Evolutionary conservation across 2,113 vertebrate genomes (phyloP).

Genomic region (Chelonoidis abingdonii): DNA sequence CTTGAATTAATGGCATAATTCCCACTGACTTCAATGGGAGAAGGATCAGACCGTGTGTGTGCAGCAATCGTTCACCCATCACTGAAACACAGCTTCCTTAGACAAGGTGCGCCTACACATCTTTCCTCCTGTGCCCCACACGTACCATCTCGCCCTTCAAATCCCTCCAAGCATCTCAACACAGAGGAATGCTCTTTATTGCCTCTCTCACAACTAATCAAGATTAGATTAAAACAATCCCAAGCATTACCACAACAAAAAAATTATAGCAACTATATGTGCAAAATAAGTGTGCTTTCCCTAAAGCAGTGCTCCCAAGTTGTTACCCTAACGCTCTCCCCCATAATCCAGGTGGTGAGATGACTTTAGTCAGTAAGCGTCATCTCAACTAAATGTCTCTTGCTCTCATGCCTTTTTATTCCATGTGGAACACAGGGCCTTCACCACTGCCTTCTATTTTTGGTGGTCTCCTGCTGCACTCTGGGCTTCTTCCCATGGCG

Average conservation of each 20-base stretch:
- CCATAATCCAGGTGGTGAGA: neutral
- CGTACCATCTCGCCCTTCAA: conserved; percentile 30
- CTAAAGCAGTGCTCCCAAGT: neutral
- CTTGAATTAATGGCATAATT: conserved; percentile 3
- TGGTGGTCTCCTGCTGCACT: neutral
- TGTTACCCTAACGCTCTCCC: neutral
- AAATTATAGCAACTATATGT: neutral
- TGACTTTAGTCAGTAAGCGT: neutral
- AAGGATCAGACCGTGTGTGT: neutral
- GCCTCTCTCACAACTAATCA: conserved; percentile 1
- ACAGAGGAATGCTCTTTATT: neutral
- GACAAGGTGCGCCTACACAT: neutral
- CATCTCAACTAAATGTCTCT: neutral
- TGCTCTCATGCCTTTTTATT: neutral
- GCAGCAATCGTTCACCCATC: conserved; percentile 20
- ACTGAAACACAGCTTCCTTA: neutral
- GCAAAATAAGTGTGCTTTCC: neutral
- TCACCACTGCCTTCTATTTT: neutral
- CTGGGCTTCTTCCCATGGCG: neutral
- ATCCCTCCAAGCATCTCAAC: neutral
- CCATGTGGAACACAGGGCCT: neutral
- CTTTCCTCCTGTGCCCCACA: conserved; percentile 33
- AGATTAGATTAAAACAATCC: conserved; percentile 16
- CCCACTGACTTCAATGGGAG: neutral
- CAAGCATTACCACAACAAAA: conserved; percentile 28